Percentiles rank a stretch among this genome's conserved stretches.
These are phyloP conservation scores for Ooceraea biroi DNA, from an alignment of 1,140 invertebrate species.

Conservation along the genomic window DNA sequence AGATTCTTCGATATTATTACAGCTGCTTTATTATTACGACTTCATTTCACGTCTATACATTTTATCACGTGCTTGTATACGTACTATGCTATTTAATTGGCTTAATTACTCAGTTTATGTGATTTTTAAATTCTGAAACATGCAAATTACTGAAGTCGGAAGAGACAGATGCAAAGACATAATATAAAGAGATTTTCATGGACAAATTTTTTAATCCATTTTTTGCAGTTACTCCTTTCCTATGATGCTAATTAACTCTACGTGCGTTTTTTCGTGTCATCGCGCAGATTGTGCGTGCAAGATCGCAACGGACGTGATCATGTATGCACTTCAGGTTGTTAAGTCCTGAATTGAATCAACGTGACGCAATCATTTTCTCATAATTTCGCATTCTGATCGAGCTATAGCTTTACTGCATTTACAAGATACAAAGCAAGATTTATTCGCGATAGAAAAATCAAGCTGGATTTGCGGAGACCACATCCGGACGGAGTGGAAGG, in stretches of 20 bases:
- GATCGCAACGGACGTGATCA: too few species aligned
- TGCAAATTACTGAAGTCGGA: background rate
- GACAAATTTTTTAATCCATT: too few species aligned
- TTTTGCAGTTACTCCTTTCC: too few species aligned
- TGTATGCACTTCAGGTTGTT: too few species aligned
- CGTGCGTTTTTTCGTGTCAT: too few species aligned
- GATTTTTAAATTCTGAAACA: background rate
- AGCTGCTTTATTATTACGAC: background rate
- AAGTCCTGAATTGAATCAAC: too few species aligned
- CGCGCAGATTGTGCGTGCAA: too few species aligned
- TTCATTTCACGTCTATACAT: background rate
- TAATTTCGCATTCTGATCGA: background rate
- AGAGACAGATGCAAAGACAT: background rate
- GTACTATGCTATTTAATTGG: background rate
- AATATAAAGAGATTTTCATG: background rate
- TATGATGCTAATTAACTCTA: background rate
- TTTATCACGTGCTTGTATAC: background rate
- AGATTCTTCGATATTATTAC: background rate
- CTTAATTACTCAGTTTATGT: background rate
- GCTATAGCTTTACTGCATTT: background rate
- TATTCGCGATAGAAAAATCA: constrained; percentile 20
- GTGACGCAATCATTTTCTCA: too few species aligned
- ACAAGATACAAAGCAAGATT: background rate
- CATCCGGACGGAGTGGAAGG: constrained; percentile 4
- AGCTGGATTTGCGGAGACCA: background rate